Base-by-base conservation (phyloP, 92 coral and sea anemone genomes). In the Epizoanthus scotinus region DNA sequence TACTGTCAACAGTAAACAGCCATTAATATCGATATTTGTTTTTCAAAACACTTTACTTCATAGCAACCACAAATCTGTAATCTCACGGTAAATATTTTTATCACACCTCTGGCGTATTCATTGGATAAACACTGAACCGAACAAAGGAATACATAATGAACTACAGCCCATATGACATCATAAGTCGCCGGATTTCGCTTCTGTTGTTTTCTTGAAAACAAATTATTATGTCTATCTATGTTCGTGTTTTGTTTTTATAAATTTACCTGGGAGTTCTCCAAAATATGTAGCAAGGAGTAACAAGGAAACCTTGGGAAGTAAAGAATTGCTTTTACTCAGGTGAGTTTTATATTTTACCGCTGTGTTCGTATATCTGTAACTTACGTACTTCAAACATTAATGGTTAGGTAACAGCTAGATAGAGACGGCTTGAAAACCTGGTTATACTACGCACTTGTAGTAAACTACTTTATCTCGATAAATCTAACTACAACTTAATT, bases 161-260 rank as follows among this genome's bases (percentile, higher is more conserved):
- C 28, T 50, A 71, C 52, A 71, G 3, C 55, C 57, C 63, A 24
- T 50, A 71, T 71, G 78, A 71, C 78, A 71, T 71, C 78, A 71
- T 71, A 71, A 71, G 55, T 71, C 6, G 78, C 24, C 7, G 55
- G 78, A 53, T 50, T 71, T 50, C 55, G 42, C 29, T 5, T 22
- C 55, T 53, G 63, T 53, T 71, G 57, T 70, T 47, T 70, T 8
- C 77, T 22, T 36, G 57, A 22, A 44, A 70, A 44, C 31, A 60
- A 28, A 50, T 50, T 71, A 42, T 71, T 71, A 17, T 71, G 78
- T 71, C 60, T 71, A 19, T 47, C 52, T 6, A 12, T 47, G 24
- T 15, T 36, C 7, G 6, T 52, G 5, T 6, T 13, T 24, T 19
- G 63, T n/a, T 53, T 53, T 21, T 22, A 61, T 19, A 71, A 21